Conservation (phyloP, 2,113 vertebrate genomes). For the Lycaon pictus region DNA sequence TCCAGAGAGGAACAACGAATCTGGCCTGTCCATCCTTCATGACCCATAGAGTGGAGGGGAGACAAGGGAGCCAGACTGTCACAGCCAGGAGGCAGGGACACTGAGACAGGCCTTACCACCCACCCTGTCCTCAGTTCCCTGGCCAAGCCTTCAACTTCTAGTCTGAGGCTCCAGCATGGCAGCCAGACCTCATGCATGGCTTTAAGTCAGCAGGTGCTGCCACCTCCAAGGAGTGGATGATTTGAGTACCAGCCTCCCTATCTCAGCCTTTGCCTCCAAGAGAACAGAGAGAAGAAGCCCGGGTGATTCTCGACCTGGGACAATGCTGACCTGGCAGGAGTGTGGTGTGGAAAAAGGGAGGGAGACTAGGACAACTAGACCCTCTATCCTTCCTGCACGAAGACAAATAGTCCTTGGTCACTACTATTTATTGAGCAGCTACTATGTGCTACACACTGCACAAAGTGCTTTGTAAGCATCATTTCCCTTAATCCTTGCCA, state of each 20-base stretch:
- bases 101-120: not conserved
- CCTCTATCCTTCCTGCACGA: not conserved
- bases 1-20: not conserved
- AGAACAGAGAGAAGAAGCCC: not conserved
- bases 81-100: not conserved
- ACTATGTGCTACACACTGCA: not conserved
- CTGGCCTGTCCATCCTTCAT: not conserved
- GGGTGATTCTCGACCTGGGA: not conserved
- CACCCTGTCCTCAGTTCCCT: not conserved
- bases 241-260: not conserved
- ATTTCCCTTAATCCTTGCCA: not conserved
- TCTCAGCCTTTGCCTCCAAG: not conserved
- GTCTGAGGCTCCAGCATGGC: not conserved
- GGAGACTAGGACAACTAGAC: not conserved
- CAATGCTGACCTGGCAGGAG: too few species aligned
- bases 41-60: not conserved
- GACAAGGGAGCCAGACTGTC: not conserved
- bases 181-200: not conserved
- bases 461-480: not conserved
- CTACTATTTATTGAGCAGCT: not conserved
- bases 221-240: not conserved
- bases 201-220: not conserved
- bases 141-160: not conserved
- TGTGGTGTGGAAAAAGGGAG: not conserved
- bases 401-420: not conserved